Evolutionary conservation across 1,140 invertebrate species (phyloP).

Genomic region (Olivierus martensii): DNA sequence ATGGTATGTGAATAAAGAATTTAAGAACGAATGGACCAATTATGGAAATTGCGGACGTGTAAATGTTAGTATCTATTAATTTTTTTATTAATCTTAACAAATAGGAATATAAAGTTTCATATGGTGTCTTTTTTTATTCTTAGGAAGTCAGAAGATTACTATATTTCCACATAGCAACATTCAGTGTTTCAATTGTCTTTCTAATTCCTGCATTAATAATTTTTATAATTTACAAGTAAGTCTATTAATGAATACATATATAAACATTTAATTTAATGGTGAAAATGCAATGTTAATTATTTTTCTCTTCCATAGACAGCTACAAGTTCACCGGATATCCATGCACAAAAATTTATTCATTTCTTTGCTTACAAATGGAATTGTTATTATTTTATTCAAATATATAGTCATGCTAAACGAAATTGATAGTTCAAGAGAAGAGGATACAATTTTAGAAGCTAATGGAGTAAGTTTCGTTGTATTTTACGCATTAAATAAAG

Average conservation of each 20-base stretch:
- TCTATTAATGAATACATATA: background rate
- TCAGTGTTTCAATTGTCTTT: conserved; percentile 29
- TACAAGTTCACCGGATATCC: conserved; percentile 33
- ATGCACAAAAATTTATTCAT: conserved; percentile 41
- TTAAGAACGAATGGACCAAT: conserved; percentile 30
- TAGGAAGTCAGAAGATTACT: conserved; percentile 7
- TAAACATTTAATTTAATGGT: too few species aligned
- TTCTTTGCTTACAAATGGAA: conserved; percentile 35
- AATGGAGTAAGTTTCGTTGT: conserved; percentile 32
- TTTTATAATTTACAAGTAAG: conserved; percentile 33
- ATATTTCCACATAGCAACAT: conserved; percentile 24
- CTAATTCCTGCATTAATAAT: conserved; percentile 33
- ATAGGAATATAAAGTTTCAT: too few species aligned
- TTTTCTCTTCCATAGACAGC: conserved; percentile 29
- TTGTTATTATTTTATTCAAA: conserved; percentile 32
- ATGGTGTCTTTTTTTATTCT: background rate
- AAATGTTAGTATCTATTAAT: conserved; percentile 21
- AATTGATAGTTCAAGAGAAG: conserved; percentile 17
- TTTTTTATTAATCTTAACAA: too few species aligned
- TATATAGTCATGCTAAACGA: conserved; percentile 30
- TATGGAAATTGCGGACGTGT: conserved; percentile 28
- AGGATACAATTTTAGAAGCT: conserved; percentile 1
- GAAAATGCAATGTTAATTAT: too few species aligned
- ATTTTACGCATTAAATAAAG: too few species aligned
- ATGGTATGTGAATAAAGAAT: conserved; percentile 22